Base-by-base conservation (phyloP, 2,888 invertebrate species). In the Melanargia galathea region DNA sequence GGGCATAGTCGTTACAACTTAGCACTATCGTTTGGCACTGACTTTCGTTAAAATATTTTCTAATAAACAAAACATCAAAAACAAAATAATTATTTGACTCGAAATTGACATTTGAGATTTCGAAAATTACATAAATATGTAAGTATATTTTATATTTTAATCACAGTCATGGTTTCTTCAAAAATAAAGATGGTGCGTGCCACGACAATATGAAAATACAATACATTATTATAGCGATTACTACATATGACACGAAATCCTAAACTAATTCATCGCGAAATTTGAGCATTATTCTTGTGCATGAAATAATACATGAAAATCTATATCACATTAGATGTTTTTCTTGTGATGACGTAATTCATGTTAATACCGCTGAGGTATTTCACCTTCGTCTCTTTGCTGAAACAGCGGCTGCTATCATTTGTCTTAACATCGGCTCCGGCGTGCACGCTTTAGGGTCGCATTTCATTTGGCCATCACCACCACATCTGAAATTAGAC, bases 401-500 rank as follows among this genome's bases (percentile, higher is more conserved):
- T 69, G 95, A 94, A 70, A 95, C 95, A 70, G 96, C 96, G 60
- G 95, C 95, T 58, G 96, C 96, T 81, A 97, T 96, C 95, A 97
- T 97, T 92, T 97, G 96, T 81, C 96, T 93, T 79, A 97, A 91
- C 95, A 97, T 96, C 63, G 97, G 97, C 83, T 97, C 96, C 49
- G 97, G 97, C 73, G 96, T 95, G 87, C 97, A 97, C 70, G 94
- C 94, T 86, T 95, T 95, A 64, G 98, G 98, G 87, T 97, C 96
- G 88, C 98, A 98, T 89, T 97, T 95, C 97, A 98, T 97, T 88
- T 97, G 96, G 76, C 97, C 97, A 84, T 97, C 95, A 70, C 96
- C 95, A 79, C 97, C 97, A 90, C 98, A 98, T 90, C 97, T 97
- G 90, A 35, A 92, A 92, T 73, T 61, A 64, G 22, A 13, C 8